These are phyloP conservation scores for Melinaea marsaeus DNA, from an alignment of 2,888 invertebrate genomes.

Conservation along the genomic window DNA sequence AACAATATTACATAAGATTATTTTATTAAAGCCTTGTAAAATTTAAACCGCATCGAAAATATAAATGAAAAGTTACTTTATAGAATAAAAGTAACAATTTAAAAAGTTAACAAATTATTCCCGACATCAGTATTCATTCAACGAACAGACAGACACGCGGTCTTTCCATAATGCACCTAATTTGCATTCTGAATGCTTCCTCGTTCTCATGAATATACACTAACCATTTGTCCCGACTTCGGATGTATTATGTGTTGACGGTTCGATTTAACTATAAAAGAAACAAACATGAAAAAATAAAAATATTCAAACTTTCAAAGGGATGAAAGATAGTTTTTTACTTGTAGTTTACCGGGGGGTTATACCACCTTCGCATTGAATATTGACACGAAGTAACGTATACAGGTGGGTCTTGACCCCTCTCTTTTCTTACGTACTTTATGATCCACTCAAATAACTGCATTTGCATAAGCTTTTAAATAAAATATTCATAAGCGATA, in stretches of 20 bases:
- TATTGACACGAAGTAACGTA: too few species aligned
- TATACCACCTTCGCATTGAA: too few species aligned
- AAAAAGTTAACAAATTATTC: background rate
- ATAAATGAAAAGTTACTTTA: background rate
- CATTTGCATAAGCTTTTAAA: too few species aligned
- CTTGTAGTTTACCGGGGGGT: too few species aligned
- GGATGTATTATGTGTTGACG: slow-evolving; percentile 8
- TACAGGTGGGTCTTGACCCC: too few species aligned
- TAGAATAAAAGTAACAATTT: background rate
- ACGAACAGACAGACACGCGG: slow-evolving; percentile 40
- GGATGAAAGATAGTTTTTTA: background rate
- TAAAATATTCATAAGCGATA: too few species aligned
- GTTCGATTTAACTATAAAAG: background rate
- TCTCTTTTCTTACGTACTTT: too few species aligned
- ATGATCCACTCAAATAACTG: too few species aligned
- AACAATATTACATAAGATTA: too few species aligned
- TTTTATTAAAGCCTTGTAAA: too few species aligned
- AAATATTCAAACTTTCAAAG: background rate
- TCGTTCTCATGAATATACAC: slow-evolving; percentile 29
- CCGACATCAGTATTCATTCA: slow-evolving; percentile 34
- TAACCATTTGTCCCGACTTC: slow-evolving; percentile 10
- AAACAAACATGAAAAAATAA: background rate
- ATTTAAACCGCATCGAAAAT: too few species aligned
- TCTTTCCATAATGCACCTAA: slow-evolving; percentile 37
- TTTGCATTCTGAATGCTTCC: slow-evolving; percentile 33